Percentiles rank a stretch among this genome's conserved stretches.
phyloP scores from a whole-genome alignment of 2,888 invertebrate genomes.

The Phyllotreta striolata region DNA sequence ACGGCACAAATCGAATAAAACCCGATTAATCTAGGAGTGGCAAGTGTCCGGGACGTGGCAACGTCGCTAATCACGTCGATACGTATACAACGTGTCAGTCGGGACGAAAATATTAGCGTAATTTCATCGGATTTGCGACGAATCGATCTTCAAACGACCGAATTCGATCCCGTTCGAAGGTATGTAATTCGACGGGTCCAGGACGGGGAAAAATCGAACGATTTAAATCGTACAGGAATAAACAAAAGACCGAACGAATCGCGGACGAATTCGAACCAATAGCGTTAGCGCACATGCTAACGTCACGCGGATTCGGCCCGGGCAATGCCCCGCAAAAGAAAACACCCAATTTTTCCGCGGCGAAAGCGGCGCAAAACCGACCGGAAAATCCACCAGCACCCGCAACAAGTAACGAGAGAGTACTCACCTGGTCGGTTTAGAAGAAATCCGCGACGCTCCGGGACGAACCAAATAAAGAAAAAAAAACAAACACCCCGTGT shows the following conservation, averaged over 20 bases:
- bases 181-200: background rate
- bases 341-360: conserved; percentile 34
- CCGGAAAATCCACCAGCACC: background rate
- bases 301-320: conserved; percentile 54
- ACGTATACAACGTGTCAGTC: conserved; percentile 46
- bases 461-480: too few species aligned
- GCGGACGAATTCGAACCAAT: conserved; percentile 49
- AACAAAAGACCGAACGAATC: conserved; percentile 47
- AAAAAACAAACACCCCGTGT: too few species aligned
- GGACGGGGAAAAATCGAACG: background rate
- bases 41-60: conserved; percentile 47
- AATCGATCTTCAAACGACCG: too few species aligned
- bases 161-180: background rate
- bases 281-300: conserved; percentile 54
- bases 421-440: conserved; percentile 28
- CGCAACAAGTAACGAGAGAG: conserved; percentile 7
- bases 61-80: conserved; percentile 51
- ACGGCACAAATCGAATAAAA: conserved; percentile 29
- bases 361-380: background rate
- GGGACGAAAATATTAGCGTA: conserved; percentile 34
- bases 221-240: conserved; percentile 39
- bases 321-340: conserved; percentile 51
- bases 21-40: conserved; percentile 49
- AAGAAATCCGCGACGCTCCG: background rate
- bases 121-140: conserved; percentile 20